Evolutionary conservation across 2,888 invertebrate species (phyloP).

Genomic region (Hemaris fuciformis): DNA sequence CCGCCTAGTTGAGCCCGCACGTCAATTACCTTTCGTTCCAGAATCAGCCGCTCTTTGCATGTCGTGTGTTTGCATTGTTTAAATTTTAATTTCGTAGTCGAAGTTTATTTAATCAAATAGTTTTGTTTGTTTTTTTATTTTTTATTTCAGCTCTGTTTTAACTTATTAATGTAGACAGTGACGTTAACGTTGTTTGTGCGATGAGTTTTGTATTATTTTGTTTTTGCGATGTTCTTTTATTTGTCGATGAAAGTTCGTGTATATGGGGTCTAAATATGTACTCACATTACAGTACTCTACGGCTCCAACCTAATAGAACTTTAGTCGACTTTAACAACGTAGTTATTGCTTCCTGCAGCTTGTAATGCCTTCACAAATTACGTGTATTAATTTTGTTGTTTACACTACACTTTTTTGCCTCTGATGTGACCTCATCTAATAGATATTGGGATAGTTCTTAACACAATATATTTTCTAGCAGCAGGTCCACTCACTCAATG

Average conservation of each 20-base stretch:
- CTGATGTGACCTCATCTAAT: background rate
- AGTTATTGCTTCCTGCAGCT: constrained; percentile 11
- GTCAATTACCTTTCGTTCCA: constrained; percentile 63
- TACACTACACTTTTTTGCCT: background rate
- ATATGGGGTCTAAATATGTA: background rate
- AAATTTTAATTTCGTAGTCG: constrained; percentile 49
- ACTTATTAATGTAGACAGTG: constrained; percentile 37
- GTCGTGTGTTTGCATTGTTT: constrained; percentile 63
- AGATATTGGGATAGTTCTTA: no score
- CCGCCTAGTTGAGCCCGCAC: constrained; percentile 62
- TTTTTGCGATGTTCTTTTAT: constrained; percentile 9
- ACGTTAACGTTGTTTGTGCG: constrained; percentile 31
- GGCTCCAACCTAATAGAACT: background rate
- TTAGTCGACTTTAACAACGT: constrained; percentile 6
- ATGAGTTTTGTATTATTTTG: constrained; percentile 23
- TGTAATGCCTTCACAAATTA: background rate
- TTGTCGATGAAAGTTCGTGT: constrained; percentile 11
- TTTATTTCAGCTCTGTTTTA: constrained; percentile 41
- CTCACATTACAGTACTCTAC: background rate
- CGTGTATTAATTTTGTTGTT: constrained; percentile 23
- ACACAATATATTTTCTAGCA: constrained; percentile 48
- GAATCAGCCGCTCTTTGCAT: constrained; percentile 63
- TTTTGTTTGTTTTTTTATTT: no score
- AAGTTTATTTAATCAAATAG: constrained; percentile 42
- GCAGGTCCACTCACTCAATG: constrained; percentile 86